Percentiles rank a stretch among this genome's conserved stretches.
phyloP scores from a whole-genome alignment of 2,113 vertebrate species.

The Microcebus jonahi region DNA sequence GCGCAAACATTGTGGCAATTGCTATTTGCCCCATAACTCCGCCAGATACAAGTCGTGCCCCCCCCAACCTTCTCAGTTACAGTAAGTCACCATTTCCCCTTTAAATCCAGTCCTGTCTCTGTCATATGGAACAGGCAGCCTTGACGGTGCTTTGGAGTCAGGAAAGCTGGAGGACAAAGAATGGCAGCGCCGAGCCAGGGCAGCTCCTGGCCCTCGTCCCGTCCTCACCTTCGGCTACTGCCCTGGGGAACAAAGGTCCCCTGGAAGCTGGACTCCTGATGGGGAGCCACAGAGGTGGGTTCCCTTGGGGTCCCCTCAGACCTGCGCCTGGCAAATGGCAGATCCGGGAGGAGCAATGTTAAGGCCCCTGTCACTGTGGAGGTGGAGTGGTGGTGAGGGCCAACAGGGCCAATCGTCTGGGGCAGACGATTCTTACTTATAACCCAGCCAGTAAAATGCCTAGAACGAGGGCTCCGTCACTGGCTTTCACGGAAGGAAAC shows the following conservation, averaged over 20 bases:
- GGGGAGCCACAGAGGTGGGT: not conserved
- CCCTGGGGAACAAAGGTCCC: rapidly evolving
- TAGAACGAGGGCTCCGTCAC: not conserved
- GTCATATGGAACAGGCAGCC: not conserved
- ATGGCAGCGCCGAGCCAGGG: not conserved
- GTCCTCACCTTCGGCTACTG: not conserved
- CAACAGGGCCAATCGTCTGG: not conserved
- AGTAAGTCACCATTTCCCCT: not conserved
- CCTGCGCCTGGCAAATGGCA: not conserved
- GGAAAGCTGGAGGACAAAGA: not conserved
- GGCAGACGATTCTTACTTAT: not conserved
- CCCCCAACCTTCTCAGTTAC: not conserved
- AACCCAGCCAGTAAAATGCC: not conserved
- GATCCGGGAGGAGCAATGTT: not conserved
- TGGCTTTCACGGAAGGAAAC: not conserved
- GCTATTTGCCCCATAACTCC: not conserved
- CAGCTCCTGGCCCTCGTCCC: not conserved
- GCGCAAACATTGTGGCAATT: rapidly evolving
- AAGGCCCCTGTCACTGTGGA: not conserved
- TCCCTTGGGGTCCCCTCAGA: not conserved
- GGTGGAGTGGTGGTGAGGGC: not conserved
- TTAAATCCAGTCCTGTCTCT: not conserved
- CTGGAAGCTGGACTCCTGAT: not conserved
- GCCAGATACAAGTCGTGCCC: not conserved
- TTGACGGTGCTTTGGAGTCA: not conserved